Evolutionary conservation across 2,797 vertebrate genomes (phyloP).

Genomic region (Phoxinus dragarum): DNA sequence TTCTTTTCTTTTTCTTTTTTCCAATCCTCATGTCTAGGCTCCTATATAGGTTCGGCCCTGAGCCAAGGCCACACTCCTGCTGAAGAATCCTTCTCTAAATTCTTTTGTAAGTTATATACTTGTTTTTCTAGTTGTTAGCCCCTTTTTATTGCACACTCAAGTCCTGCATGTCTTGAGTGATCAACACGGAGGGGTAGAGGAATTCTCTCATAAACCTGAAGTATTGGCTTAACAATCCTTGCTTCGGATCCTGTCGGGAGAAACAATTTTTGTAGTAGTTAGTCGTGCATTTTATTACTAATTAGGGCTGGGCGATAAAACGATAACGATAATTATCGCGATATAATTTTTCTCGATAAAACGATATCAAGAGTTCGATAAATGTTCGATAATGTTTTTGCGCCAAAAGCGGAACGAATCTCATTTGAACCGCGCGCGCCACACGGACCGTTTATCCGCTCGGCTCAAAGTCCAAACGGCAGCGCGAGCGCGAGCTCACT

Average conservation of each 20-base stretch:
- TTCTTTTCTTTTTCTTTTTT: not conserved
- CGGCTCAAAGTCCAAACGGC: no score
- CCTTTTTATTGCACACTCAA: conserved; percentile 64
- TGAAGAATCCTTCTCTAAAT: not conserved
- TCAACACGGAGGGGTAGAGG: conserved; percentile 61
- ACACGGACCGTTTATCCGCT: no score
- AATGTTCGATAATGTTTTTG: no score
- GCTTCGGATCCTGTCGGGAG: conserved; percentile 68
- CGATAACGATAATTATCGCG: no score
- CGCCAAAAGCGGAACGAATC: no score
- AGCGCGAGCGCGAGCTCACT: no score
- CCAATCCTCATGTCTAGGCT: not conserved
- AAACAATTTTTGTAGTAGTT: conserved; percentile 29
- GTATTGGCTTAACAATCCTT: conserved; percentile 51
- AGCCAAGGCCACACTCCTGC: not conserved
- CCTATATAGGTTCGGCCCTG: no score
- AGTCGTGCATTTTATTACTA: rapidly evolving
- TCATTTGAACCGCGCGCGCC: no score
- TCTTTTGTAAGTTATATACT: not conserved
- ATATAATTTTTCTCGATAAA: no score
- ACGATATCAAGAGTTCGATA: no score
- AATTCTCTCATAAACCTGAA: conserved; percentile 64
- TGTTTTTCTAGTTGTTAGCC: not conserved
- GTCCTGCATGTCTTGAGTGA: conserved; percentile 63
- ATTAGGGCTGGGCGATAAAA: no score